phyloP scores from a whole-genome alignment of 2,888 invertebrate species.

The Drosophila ochracea region DNA sequence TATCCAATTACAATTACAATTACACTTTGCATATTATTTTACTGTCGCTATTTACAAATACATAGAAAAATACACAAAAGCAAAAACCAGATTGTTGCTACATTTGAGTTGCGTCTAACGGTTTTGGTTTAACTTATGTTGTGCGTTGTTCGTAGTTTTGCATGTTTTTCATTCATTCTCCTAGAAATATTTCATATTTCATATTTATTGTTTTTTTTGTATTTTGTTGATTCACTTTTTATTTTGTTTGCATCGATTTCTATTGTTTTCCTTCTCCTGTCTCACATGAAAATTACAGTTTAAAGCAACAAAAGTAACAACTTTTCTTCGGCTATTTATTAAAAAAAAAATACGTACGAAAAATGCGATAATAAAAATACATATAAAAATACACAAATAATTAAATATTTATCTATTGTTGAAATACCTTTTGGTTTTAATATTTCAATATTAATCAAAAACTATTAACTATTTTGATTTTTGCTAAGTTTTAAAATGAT shows the following conservation, averaged over 20 bases:
- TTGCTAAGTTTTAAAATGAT: neutral
- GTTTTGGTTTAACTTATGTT: conserved; percentile 40
- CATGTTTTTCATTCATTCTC: conserved; percentile 11
- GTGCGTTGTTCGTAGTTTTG: conserved; percentile 60
- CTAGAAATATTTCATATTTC: neutral
- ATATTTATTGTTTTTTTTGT: conserved; percentile 3
- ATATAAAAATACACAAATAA: conserved; percentile 2
- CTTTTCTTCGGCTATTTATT: neutral
- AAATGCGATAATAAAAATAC: neutral
- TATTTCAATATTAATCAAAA: neutral
- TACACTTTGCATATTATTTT: conserved; percentile 12
- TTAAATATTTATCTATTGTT: neutral
- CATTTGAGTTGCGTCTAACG: conserved; percentile 4
- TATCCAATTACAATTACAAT: conserved; percentile 21
- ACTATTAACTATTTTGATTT: neutral
- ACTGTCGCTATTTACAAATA: conserved; percentile 27
- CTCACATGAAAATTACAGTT: conserved; percentile 3
- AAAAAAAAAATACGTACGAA: neutral
- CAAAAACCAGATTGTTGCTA: neutral
- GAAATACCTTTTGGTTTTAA: neutral
- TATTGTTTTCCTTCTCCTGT: conserved; percentile 4
- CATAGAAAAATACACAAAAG: conserved; percentile 35
- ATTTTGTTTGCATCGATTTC: conserved; percentile 8
- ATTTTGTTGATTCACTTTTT: neutral
- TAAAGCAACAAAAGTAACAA: conserved; percentile 2